These are phyloP conservation scores for Lycia hirtaria DNA, from an alignment of 2,888 invertebrate species.

Conservation along the genomic window DNA sequence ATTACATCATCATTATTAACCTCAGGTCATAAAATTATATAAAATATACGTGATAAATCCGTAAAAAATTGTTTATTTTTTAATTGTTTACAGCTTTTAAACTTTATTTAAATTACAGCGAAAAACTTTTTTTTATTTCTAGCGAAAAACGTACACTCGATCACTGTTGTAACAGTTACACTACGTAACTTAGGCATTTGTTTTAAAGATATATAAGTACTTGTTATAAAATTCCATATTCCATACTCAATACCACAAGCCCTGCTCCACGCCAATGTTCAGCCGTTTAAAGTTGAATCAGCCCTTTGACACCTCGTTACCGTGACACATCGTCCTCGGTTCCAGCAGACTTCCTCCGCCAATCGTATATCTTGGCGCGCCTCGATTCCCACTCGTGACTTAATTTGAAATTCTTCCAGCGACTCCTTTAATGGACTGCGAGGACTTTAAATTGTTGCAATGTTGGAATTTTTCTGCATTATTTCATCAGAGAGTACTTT, in stretches of 20 bases:
- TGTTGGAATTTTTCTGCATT: background rate
- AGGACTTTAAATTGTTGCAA: slow-evolving; percentile 2
- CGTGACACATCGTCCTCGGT: slow-evolving; percentile 19
- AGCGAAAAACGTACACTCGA: too few relatives aligned
- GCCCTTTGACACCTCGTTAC: slow-evolving; percentile 10
- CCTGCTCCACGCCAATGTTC: slow-evolving; percentile 6
- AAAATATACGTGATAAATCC: too few relatives aligned
- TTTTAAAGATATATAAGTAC: background rate
- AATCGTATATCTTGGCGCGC: slow-evolving; percentile 23
- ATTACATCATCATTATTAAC: too few relatives aligned
- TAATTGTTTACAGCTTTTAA: too few relatives aligned
- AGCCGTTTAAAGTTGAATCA: slow-evolving; percentile 13
- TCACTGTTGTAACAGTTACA: too few relatives aligned
- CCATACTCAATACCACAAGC: background rate
- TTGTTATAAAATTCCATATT: background rate
- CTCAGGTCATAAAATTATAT: too few relatives aligned
- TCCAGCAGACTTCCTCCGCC: slow-evolving; percentile 22
- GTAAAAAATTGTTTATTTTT: too few relatives aligned
- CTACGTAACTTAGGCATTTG: too few relatives aligned
- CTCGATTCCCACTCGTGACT: background rate
- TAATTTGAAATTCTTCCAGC: slow-evolving; percentile 28
- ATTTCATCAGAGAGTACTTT: too few relatives aligned
- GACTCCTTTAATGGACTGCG: background rate
- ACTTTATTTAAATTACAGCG: too few relatives aligned
- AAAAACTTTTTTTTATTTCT: too few relatives aligned